Evolutionary conservation across 2,797 vertebrate genomes (phyloP), one percentile per base, ranked within the genome.

Genomic region (Propithecus deckenii): DNA sequence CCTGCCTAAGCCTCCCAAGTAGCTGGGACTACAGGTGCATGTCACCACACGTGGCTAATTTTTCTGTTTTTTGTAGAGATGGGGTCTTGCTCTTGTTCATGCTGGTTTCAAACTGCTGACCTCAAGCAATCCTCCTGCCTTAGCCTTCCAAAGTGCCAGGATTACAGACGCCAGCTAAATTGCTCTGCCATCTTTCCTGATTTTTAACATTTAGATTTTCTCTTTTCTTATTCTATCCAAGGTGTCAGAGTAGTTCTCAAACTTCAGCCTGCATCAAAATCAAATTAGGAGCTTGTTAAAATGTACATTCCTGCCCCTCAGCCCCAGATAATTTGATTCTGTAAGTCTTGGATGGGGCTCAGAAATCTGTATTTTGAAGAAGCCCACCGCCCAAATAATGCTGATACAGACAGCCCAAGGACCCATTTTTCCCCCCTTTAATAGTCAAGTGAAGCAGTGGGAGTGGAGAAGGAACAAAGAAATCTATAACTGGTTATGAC

Each of bases 341-440:
- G 14, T 89, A 93, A 88, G 38, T 86, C 38, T 48, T 43, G 52
- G 50, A 67, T 79, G 20, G 23, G 57, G 57, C 57, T 23, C 12
- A 95, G 55, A 35, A 84, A 97, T 84, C 35, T 32, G 1, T 78
- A 95, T 92, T 90, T 97, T 83, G 57, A 96, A 85, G 75, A 95
- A 69, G 50, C 5, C 28, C 25, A 63, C 57, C 55, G 74, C 18
- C 12, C 41, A 46, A 86, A 59, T 50, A 71, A 81, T 91, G 80
- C 28, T 89, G 74, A 91, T 76, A 20, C 7, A 86, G 52, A 72
- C 14, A 13, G 32, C n/a, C 71, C 17, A 91, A 87, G 32, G 74
- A 86, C 5, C 30, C 17, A 79, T 35, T 57, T 89, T 18, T n/a
- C 7, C 1, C 52, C 23, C 23, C 57, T 17, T 46, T 30, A 74